phyloP scores from a whole-genome alignment of 1,140 invertebrate genomes.

The Radopholus similis region DNA sequence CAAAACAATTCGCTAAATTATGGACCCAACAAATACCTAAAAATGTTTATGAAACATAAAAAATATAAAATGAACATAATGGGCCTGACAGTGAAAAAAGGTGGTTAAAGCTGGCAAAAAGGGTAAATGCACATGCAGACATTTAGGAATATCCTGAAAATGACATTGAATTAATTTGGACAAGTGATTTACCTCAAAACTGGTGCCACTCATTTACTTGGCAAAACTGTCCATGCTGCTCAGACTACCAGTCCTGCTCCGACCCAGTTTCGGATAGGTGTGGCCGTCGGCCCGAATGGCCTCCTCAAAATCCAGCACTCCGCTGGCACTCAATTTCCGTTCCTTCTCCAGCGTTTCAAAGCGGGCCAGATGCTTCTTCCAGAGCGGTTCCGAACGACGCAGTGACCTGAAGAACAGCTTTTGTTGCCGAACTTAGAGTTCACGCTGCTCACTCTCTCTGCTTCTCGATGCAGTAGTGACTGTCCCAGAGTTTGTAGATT shows the following conservation, averaged over 20 bases:
- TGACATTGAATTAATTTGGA: no score
- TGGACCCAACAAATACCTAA: no score
- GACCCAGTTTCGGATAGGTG: conserved; percentile 4
- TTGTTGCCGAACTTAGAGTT: not conserved
- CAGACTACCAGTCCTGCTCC: not conserved
- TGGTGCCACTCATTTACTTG: no score
- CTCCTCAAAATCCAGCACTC: not conserved
- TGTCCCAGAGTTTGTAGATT: conserved; percentile 42
- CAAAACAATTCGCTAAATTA: no score
- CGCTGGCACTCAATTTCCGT: not conserved
- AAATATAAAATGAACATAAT: no score
- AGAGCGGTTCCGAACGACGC: conserved; percentile 26
- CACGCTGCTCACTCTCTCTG: conserved; percentile 35
- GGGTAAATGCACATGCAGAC: no score
- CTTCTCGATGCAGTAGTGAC: conserved; percentile 47
- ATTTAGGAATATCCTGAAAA: no score
- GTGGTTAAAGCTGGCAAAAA: no score
- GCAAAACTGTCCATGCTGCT: conserved; percentile 5
- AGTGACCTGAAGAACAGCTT: conserved; percentile 21
- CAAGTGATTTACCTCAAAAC: no score
- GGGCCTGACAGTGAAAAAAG: no score
- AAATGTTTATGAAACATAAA: no score
- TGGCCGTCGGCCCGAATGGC: not conserved
- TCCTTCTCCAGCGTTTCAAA: conserved; percentile 19
- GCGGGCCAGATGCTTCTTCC: conserved; percentile 29